Conservation (phyloP, 2,888 invertebrate species). For the Parnassius mnemosyne region DNA sequence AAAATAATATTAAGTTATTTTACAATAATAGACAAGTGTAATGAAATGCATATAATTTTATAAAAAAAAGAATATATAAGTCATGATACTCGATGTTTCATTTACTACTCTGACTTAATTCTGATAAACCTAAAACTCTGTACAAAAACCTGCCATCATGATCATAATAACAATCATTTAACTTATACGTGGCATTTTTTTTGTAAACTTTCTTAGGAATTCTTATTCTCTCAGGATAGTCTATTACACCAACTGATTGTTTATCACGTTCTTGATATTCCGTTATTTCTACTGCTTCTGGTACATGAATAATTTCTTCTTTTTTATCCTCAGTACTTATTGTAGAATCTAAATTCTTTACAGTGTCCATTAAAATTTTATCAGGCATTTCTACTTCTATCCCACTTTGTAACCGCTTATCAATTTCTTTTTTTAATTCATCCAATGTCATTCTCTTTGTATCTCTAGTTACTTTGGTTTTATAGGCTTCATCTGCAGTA, state of each 20-base stretch:
- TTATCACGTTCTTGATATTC: slow-evolving; percentile 44
- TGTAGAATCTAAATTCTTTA: slow-evolving; percentile 31
- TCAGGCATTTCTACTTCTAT: slow-evolving; percentile 54
- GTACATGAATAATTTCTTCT: slow-evolving; percentile 42
- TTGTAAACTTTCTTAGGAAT: slow-evolving; percentile 85
- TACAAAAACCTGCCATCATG: slow-evolving; percentile 90
- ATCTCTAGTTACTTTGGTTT: slow-evolving; percentile 36
- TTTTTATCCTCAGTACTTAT: slow-evolving; percentile 38
- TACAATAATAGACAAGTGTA: slow-evolving; percentile 61
- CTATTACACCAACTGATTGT: slow-evolving; percentile 41
- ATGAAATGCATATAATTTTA: slow-evolving; percentile 74
- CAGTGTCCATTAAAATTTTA: slow-evolving; percentile 53
- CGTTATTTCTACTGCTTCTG: slow-evolving; percentile 38
- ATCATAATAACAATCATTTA: slow-evolving; percentile 90
- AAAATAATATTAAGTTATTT: slow-evolving; percentile 43
- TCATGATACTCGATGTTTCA: slow-evolving; percentile 49
- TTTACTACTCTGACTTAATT: slow-evolving; percentile 39
- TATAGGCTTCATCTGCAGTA: slow-evolving; percentile 27
- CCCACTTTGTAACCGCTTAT: slow-evolving; percentile 56
- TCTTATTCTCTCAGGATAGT: slow-evolving; percentile 82
- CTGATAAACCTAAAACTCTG: slow-evolving; percentile 85
- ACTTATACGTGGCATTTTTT: slow-evolving; percentile 84
- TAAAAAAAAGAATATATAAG: slow-evolving; percentile 70
- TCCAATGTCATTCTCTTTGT: slow-evolving; percentile 57
- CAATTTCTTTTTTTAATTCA: slow-evolving; percentile 57